Percentiles rank a stretch among this genome's conserved stretches.
Evolutionary conservation across 2,113 vertebrate genomes (phyloP).

Genomic region (Poeciliopsis prolifica): DNA sequence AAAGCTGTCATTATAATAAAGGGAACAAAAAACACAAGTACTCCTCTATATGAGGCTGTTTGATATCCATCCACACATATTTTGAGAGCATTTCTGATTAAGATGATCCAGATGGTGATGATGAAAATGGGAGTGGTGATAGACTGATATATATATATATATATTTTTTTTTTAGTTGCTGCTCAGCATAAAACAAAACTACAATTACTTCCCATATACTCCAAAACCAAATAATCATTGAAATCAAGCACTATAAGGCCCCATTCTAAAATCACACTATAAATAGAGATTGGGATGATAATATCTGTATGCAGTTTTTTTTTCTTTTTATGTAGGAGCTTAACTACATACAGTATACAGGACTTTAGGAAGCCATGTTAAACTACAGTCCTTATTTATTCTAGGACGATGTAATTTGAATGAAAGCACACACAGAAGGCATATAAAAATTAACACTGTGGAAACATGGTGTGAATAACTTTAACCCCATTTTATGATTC

Average conservation of each 20-base stretch:
- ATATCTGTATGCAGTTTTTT: neutral
- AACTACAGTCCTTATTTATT: conserved; percentile 8
- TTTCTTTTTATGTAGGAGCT: neutral
- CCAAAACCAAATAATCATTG: neutral
- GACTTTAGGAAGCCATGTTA: conserved; percentile 1
- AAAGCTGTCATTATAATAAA: conserved; percentile 5
- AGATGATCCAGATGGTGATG: conserved; percentile 9
- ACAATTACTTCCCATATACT: neutral
- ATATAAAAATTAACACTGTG: neutral
- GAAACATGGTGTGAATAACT: conserved; percentile 6
- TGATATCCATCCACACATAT: neutral
- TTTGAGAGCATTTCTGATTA: conserved; percentile 3
- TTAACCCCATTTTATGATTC: conserved; percentile 6
- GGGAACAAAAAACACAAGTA: neutral
- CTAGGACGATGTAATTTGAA: conserved; percentile 7
- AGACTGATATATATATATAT: neutral
- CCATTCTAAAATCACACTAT: neutral
- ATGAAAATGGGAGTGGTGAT: conserved; percentile 12
- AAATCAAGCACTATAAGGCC: neutral
- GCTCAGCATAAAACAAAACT: neutral
- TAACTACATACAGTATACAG: neutral
- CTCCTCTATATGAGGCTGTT: neutral
- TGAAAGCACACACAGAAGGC: neutral
- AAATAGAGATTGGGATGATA: neutral
- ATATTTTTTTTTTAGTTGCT: conserved; percentile 11